These are phyloP conservation scores for Epinephelus malabaricus DNA, from an alignment of 2,797 vertebrate genomes.

Conservation along the genomic window DNA sequence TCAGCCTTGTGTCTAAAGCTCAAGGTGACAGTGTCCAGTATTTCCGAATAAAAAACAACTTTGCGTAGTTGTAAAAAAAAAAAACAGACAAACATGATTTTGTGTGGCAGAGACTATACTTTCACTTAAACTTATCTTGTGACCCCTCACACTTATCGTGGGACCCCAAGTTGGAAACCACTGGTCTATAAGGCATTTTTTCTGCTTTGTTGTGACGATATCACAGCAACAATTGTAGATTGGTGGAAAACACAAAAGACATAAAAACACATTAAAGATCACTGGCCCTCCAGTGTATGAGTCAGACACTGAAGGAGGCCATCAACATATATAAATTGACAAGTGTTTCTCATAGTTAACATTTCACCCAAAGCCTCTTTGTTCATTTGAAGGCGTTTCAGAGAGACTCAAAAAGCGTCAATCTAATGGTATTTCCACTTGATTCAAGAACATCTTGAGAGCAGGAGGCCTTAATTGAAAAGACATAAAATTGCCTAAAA, in stretches of 20 bases:
- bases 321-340: not conserved
- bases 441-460: not conserved
- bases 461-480: conserved; percentile 8
- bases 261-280: not conserved
- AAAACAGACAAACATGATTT: too few species aligned
- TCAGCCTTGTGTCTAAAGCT: not conserved
- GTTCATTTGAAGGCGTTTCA: not conserved
- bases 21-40: not conserved
- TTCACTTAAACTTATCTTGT: not conserved
- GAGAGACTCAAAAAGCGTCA: not conserved
- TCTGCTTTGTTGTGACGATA: not conserved
- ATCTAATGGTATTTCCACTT: not conserved
- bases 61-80: too few species aligned
- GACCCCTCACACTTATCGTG: not conserved
- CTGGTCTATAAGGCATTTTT: not conserved
- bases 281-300: not conserved
- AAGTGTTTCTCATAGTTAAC: not conserved
- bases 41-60: not conserved
- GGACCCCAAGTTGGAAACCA: too few species aligned
- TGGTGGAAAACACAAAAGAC: not conserved
- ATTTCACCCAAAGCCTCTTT: conserved; percentile 13
- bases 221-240: not conserved
- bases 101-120: not conserved
- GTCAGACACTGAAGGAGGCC: not conserved
- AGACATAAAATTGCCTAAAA: conserved; percentile 6